Evolutionary conservation across 2,888 invertebrate species (phyloP).

Genomic region (Saturnia pavonia): DNA sequence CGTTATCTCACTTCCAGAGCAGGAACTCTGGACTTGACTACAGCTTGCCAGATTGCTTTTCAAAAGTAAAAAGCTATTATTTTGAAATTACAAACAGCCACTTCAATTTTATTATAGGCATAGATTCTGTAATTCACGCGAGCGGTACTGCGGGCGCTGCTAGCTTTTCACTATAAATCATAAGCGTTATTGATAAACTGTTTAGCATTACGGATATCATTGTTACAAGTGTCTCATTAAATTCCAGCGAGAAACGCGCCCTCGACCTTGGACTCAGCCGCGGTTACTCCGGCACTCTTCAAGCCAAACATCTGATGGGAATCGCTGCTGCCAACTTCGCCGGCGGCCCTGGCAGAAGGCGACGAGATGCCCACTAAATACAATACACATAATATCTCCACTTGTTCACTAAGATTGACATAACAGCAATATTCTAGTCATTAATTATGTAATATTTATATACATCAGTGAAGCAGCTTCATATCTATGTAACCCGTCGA

Average conservation of each 20-base stretch:
- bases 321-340: slow-evolving; percentile 94
- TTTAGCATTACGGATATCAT: too few species aligned
- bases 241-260: slow-evolving; percentile 90
- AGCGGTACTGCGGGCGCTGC: too few species aligned
- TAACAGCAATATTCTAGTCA: slow-evolving; percentile 14
- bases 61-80: too few species aligned
- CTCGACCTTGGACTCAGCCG: slow-evolving; percentile 93
- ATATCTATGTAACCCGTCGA: not conserved
- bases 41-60: too few species aligned
- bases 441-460: not conserved
- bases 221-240: not conserved
- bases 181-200: too few species aligned
- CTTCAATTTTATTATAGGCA: too few species aligned
- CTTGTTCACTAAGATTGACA: slow-evolving; percentile 4
- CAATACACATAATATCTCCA: slow-evolving; percentile 2
- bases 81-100: too few species aligned
- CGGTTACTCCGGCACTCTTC: slow-evolving; percentile 94
- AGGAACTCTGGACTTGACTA: too few species aligned
- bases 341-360: slow-evolving; percentile 93
- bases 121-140: too few species aligned
- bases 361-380: slow-evolving; percentile 82
- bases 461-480: not conserved
- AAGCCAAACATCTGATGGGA: slow-evolving; percentile 96
- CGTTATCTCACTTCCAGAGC: too few species aligned
- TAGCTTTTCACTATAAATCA: too few species aligned